A percentile compares a stretch with the other conserved stretches of the same genome.
Conservation (phyloP, 2,113 vertebrate species). For the Xiphophorus couchianus region DNA sequence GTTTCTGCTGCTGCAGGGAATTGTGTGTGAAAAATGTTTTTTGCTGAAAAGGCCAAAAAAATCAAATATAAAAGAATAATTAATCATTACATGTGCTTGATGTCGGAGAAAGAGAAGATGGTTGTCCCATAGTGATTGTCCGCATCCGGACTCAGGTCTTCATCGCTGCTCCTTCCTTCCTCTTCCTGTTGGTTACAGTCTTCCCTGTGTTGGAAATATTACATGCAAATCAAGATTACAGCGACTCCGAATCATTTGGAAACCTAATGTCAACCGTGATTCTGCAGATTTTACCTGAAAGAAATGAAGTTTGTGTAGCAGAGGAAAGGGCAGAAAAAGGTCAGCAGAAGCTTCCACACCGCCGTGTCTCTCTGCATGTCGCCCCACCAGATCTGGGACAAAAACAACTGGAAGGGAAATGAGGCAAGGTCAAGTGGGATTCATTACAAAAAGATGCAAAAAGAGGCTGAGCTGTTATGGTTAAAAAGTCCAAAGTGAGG, state of each 20-base stretch:
- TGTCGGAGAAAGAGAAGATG: conserved; percentile 78
- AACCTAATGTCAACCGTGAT: background rate
- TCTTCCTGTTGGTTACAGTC: background rate
- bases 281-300: conserved; percentile 78
- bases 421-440: background rate
- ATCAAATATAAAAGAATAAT: background rate
- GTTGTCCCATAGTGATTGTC: conserved; percentile 74
- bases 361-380: conserved; percentile 85
- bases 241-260: background rate
- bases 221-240: background rate
- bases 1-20: background rate
- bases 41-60: background rate
- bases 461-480: background rate
- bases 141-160: conserved; percentile 31
- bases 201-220: conserved; percentile 55
- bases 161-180: conserved; percentile 25
- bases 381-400: conserved; percentile 94
- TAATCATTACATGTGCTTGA: conserved; percentile 62
- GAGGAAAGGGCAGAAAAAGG: conserved; percentile 86
- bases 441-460: background rate
- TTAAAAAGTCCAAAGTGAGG: too few relatives aligned
- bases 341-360: conserved; percentile 84
- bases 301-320: conserved; percentile 85
- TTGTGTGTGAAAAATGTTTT: too few relatives aligned
- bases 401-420: conserved; percentile 76